Conservation (phyloP, 2,888 invertebrate species). For the Apamea monoglypha region DNA sequence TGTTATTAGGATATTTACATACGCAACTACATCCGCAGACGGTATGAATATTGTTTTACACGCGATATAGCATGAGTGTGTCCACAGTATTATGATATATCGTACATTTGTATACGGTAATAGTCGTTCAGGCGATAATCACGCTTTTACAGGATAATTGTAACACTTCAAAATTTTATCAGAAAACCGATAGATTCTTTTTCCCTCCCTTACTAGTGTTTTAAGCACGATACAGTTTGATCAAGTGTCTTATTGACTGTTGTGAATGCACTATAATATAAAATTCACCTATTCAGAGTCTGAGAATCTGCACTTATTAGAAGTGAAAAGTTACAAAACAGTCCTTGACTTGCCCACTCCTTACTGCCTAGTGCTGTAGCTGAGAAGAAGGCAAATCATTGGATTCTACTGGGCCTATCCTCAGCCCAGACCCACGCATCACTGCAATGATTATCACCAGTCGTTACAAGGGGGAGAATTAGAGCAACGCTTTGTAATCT, state of each 20-base stretch:
- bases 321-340: neutral
- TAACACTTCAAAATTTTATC: neutral
- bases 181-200: neutral
- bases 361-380: neutral
- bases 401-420: neutral
- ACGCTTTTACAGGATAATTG: neutral
- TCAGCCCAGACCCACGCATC: neutral
- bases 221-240: neutral
- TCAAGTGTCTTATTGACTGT: too few species aligned
- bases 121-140: neutral
- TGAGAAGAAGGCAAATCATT: neutral
- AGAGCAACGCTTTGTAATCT: constrained; percentile 31
- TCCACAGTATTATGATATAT: neutral
- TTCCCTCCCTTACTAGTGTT: neutral
- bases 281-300: neutral
- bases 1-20: constrained; percentile 65
- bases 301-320: neutral
- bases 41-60: constrained; percentile 52
- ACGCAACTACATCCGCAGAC: constrained; percentile 43
- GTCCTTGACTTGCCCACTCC: too few species aligned
- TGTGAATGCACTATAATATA: neutral
- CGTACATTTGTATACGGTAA: constrained; percentile 5
- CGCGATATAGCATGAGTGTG: constrained; percentile 51
- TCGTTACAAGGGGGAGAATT: constrained; percentile 15
- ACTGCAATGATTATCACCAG: neutral